A percentile compares a stretch with the other conserved stretches of the same genome.
Conservation (phyloP, 1,140 invertebrate genomes). For the Chelonus insularis region DNA sequence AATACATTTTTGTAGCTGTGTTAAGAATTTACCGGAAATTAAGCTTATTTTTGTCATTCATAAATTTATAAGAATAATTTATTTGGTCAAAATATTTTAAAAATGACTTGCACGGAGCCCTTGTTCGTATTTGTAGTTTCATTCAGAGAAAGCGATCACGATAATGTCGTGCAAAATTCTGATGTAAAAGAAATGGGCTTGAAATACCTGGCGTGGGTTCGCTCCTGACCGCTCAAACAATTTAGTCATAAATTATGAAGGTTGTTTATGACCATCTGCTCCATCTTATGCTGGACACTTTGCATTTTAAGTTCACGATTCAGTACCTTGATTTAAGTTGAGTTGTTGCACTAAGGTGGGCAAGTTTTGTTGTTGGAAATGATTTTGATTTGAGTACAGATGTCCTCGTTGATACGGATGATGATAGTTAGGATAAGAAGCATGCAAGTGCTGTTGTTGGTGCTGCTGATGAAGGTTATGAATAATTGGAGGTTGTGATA, state of each 20-base stretch:
- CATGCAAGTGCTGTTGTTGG: slow-evolving; percentile 32
- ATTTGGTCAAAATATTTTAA: slow-evolving; percentile 50
- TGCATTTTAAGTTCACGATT: slow-evolving; percentile 36
- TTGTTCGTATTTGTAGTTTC: background rate
- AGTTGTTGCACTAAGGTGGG: slow-evolving; percentile 16
- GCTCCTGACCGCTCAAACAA: slow-evolving; percentile 36
- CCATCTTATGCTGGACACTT: slow-evolving; percentile 23
- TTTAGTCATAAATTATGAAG: slow-evolving; percentile 48
- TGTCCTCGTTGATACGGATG: slow-evolving; percentile 33
- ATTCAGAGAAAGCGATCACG: background rate
- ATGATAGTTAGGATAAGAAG: slow-evolving; percentile 36
- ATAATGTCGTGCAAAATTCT: slow-evolving; percentile 33
- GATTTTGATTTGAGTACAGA: slow-evolving; percentile 20
- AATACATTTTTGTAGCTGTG: too few relatives aligned
- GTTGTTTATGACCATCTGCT: slow-evolving; percentile 45
- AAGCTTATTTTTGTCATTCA: too few relatives aligned
- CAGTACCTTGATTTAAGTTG: background rate
- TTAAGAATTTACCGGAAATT: too few relatives aligned
- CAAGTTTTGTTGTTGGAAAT: slow-evolving; percentile 18
- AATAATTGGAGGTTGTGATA: slow-evolving; percentile 1
- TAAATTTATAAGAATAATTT: background rate
- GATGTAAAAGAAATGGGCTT: slow-evolving; percentile 30
- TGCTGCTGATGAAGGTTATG: slow-evolving; percentile 22
- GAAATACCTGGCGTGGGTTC: slow-evolving; percentile 43
- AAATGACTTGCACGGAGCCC: slow-evolving; percentile 32